Conservation (phyloP, 1,140 invertebrate genomes). For the Drosophila equinoxialis region DNA sequence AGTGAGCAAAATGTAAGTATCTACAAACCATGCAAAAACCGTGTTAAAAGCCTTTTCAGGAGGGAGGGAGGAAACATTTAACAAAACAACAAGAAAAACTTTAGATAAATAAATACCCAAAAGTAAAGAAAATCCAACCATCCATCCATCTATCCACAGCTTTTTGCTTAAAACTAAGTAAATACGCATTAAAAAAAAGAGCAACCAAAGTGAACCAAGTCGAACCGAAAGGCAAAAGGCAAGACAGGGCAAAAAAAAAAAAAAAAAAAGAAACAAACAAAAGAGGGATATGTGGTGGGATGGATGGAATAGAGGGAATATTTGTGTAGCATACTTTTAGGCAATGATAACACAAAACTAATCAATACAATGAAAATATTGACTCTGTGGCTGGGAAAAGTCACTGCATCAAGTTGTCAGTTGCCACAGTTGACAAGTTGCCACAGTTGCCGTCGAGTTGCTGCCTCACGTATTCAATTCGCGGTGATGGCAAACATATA, state of each 20-base stretch:
- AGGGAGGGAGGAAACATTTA: not conserved
- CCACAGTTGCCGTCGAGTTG: conserved; percentile 45
- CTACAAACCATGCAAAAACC: conserved; percentile 51
- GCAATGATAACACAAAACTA: conserved; percentile 62
- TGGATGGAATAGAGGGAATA: too few relatives aligned
- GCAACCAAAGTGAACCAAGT: conserved; percentile 10
- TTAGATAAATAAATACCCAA: conserved; percentile 40
- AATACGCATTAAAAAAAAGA: conserved; percentile 45
- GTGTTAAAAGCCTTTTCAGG: conserved; percentile 61
- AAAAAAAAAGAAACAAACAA: not conserved
- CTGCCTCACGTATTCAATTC: conserved; percentile 28
- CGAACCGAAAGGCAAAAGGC: conserved; percentile 31
- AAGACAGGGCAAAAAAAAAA: not conserved
- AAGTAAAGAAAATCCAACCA: conserved; percentile 53
- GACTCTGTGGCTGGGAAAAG: conserved; percentile 61
- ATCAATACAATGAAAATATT: conserved; percentile 79
- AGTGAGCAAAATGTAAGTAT: conserved; percentile 40
- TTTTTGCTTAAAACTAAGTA: conserved; percentile 57
- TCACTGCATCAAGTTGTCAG: conserved; percentile 65
- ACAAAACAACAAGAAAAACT: conserved; percentile 34
- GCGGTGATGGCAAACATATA: not conserved
- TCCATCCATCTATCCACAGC: conserved; percentile 20
- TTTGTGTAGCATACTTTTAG: conserved; percentile 40
- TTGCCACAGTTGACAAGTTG: conserved; percentile 40
- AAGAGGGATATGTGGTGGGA: not conserved